These are phyloP conservation scores for Ceraclea dissimilis DNA, from an alignment of 2,888 invertebrate genomes.

Conservation along the genomic window DNA sequence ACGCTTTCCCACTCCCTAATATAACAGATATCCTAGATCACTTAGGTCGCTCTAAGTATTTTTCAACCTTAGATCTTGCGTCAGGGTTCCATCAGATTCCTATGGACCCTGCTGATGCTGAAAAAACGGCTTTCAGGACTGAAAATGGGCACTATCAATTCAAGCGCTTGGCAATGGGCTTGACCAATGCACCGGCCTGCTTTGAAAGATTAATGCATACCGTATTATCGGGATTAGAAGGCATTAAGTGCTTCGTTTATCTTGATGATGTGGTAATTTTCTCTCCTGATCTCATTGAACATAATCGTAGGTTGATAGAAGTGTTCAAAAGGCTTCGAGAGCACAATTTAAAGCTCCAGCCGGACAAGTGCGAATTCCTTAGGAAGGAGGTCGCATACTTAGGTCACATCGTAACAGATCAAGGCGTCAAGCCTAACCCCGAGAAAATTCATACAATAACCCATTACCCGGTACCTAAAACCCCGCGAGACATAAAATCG, in stretches of 20 bases:
- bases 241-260: constrained; percentile 1
- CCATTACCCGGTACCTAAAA: too few relatives aligned
- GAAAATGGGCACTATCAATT: background rate
- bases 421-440: too few relatives aligned
- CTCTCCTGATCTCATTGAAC: background rate
- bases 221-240: constrained; percentile 4
- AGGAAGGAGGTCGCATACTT: too few relatives aligned
- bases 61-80: constrained; percentile 1
- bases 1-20: constrained; percentile 8
- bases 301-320: background rate
- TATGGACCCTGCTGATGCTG: background rate
- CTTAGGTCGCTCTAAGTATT: constrained; percentile 3
- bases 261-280: constrained; percentile 5
- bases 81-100: constrained; percentile 4
- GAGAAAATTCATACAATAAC: too few relatives aligned
- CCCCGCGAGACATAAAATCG: too few relatives aligned
- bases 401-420: too few relatives aligned
- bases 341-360: too few relatives aligned
- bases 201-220: constrained; percentile 3
- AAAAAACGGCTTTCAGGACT: constrained; percentile 3
- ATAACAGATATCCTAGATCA: constrained; percentile 9
- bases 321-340: background rate
- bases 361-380: too few relatives aligned
- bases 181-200: background rate
- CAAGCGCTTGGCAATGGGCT: constrained; percentile 1